Evolutionary conservation across 2,797 vertebrate genomes (phyloP).

Genomic region (Rhinoraja longicauda): DNA sequence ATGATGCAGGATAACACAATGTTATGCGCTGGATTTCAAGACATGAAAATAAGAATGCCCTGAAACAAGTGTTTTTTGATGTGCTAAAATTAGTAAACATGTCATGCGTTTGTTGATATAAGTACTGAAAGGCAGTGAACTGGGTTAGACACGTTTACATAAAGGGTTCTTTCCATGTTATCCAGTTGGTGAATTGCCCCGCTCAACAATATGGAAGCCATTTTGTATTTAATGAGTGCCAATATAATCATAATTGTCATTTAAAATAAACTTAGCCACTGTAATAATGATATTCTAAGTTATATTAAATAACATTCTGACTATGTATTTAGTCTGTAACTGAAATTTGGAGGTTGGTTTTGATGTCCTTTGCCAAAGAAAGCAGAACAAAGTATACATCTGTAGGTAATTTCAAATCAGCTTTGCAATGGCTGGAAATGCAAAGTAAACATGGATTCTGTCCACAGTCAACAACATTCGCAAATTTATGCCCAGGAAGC

Average conservation of each 20-base stretch:
- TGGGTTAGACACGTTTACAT: neutral
- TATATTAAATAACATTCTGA: constrained; percentile 76
- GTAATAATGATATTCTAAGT: constrained; percentile 62
- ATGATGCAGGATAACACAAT: too few species aligned
- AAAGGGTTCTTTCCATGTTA: neutral
- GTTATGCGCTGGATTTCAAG: too few species aligned
- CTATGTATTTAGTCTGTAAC: constrained; percentile 76
- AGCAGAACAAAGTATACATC: constrained; percentile 78
- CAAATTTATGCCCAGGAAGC: constrained; percentile 95
- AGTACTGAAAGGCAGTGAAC: neutral
- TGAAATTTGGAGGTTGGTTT: constrained; percentile 74
- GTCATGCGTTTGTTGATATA: neutral
- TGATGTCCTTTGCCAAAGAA: constrained; percentile 75
- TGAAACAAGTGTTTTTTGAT: neutral
- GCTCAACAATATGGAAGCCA: constrained; percentile 59
- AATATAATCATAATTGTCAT: constrained; percentile 62
- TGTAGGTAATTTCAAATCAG: constrained; percentile 84
- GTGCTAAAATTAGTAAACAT: neutral
- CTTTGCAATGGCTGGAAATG: constrained; percentile 77
- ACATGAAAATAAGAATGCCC: neutral
- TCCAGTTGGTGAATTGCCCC: constrained; percentile 40
- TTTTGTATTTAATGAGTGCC: constrained; percentile 55
- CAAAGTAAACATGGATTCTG: constrained; percentile 95
- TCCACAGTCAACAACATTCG: constrained; percentile 96
- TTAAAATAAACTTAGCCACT: constrained; percentile 63